These are phyloP conservation scores for Pitta sordida DNA, from an alignment of 2,113 vertebrate genomes.

Conservation along the genomic window DNA sequence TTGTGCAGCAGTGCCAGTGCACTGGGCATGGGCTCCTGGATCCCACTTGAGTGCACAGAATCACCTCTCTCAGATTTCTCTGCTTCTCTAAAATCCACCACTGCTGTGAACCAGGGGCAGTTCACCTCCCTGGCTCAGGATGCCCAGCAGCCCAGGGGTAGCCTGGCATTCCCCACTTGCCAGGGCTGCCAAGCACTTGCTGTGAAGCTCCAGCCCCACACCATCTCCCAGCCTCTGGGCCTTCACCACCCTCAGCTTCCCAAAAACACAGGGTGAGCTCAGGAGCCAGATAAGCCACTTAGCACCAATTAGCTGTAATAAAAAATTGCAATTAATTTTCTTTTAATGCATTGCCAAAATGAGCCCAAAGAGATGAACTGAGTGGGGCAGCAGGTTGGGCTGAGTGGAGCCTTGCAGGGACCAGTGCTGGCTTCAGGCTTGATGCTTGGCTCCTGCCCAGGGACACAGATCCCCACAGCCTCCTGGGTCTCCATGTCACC, in stretches of 20 bases:
- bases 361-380: neutral
- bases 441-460: neutral
- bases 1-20: accelerated
- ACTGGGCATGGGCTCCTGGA: neutral
- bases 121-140: neutral
- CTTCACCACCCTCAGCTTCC: neutral
- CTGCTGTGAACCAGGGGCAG: neutral
- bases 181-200: accelerated
- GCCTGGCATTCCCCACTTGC: neutral
- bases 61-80: neutral
- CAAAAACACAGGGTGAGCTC: neutral
- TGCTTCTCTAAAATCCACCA: neutral
- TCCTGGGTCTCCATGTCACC: neutral
- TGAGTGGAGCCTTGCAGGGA: neutral
- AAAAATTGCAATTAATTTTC: neutral
- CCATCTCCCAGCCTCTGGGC: neutral
- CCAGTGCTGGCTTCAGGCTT: neutral
- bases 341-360: slow-evolving; percentile 12
- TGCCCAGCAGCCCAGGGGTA: accelerated
- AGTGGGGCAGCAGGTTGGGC: neutral
- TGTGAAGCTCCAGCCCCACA: accelerated
- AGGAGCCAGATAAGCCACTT: slow-evolving; percentile 15
- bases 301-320: neutral
- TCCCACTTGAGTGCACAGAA: accelerated
- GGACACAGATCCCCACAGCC: neutral